A percentile compares a stretch with the other conserved stretches of the same genome.
Evolutionary conservation across 2,797 vertebrate genomes (phyloP).

Genomic region (Limosa lapponica): DNA sequence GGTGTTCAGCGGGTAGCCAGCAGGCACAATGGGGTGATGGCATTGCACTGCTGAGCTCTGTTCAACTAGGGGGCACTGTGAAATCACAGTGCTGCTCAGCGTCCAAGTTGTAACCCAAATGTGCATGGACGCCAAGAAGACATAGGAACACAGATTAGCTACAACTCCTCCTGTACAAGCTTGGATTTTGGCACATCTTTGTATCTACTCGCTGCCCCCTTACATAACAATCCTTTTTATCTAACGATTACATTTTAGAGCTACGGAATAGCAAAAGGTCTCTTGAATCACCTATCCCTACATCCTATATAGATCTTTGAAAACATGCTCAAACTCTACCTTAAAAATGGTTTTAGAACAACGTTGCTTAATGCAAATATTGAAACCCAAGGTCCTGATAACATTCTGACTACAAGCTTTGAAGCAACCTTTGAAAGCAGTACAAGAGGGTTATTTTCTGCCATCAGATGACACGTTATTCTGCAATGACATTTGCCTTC

Average conservation of each 20-base stretch:
- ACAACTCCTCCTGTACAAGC: not conserved
- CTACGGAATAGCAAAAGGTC: not conserved
- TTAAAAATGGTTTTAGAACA: not conserved
- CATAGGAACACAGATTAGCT: not conserved
- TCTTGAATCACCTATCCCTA: not conserved
- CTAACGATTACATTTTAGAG: not conserved
- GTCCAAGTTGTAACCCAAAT: not conserved
- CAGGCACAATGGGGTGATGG: fast-evolving
- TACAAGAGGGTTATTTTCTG: not conserved
- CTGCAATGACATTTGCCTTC: not conserved
- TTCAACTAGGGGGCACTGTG: not conserved
- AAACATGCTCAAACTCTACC: not conserved
- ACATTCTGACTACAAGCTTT: not conserved
- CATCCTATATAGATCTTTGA: not conserved
- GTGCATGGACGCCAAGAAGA: not conserved
- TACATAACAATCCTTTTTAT: not conserved
- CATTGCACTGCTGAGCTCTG: not conserved
- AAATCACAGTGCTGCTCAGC: not conserved
- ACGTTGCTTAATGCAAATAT: not conserved
- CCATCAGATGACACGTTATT: not conserved
- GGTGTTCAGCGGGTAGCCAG: fast-evolving
- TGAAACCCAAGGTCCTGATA: not conserved
- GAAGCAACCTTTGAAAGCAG: not conserved
- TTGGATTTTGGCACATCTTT: not conserved
- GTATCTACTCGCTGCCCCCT: not conserved